Conservation (phyloP, 2,797 vertebrate genomes). For the Sorex maritimensis region DNA sequence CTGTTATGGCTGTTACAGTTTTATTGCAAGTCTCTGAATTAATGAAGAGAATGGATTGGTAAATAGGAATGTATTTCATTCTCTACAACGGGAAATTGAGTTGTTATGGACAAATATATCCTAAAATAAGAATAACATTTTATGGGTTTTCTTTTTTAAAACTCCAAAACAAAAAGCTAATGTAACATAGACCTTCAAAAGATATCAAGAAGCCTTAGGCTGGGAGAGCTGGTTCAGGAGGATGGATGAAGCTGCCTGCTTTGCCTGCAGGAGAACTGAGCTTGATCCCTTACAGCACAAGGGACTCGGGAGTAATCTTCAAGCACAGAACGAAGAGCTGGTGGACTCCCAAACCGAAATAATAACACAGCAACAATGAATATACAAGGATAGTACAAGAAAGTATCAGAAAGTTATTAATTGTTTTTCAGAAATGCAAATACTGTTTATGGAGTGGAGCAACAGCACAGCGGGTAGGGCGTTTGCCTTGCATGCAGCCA, state of each 20-base stretch:
- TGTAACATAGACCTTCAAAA: neutral
- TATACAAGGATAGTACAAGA: too few species aligned
- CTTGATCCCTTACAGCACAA: too few species aligned
- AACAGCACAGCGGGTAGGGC: too few species aligned
- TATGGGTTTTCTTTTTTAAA: conserved; percentile 43
- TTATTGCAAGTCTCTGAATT: conserved; percentile 71
- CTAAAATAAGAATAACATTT: neutral
- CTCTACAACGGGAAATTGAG: conserved; percentile 58
- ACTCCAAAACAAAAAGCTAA: neutral
- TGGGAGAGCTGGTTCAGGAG: too few species aligned
- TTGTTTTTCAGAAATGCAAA: conserved; percentile 35
- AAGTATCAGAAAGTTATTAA: too few species aligned
- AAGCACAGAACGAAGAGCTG: too few species aligned
- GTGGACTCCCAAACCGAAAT: too few species aligned
- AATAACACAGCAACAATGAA: too few species aligned
- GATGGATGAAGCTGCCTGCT: too few species aligned
- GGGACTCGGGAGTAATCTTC: too few species aligned
- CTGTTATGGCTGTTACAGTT: conserved; percentile 46
- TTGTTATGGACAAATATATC: conserved; percentile 73
- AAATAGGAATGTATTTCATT: conserved; percentile 66
- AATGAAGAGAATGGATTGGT: conserved; percentile 73
- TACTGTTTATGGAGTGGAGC: neutral
- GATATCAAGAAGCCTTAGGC: neutral
- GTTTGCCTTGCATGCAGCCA: too few species aligned
- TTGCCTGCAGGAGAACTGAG: too few species aligned